Evolutionary conservation across 2,113 vertebrate species (phyloP).

Genomic region (Hipposideros armiger): DNA sequence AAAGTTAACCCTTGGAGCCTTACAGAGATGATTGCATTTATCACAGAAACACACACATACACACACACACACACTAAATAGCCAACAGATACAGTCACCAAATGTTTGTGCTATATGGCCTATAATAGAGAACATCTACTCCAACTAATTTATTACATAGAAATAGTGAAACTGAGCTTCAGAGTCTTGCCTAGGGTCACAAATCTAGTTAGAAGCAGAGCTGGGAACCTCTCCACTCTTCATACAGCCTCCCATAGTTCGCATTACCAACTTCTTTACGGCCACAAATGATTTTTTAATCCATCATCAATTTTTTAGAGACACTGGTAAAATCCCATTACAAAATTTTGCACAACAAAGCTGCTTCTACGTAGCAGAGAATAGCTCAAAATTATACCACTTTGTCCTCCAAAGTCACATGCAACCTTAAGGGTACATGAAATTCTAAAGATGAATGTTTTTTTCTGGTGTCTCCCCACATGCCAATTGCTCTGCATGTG

Average conservation of each 20-base stretch:
- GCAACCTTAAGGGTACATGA: background rate
- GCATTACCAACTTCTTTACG: background rate
- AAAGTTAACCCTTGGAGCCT: background rate
- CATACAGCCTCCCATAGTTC: background rate
- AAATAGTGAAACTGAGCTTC: background rate
- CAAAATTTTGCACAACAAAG: background rate
- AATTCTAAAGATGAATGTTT: background rate
- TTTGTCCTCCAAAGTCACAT: constrained; percentile 4
- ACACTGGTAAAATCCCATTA: constrained; percentile 34
- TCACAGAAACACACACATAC: background rate
- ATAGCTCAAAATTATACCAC: constrained; percentile 13
- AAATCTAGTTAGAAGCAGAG: background rate
- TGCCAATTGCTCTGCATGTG: background rate
- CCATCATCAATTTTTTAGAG: constrained; percentile 48
- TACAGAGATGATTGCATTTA: background rate
- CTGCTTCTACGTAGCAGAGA: background rate
- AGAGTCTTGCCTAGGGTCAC: background rate
- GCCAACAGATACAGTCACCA: background rate
- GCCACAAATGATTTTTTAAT: constrained; percentile 54
- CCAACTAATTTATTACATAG: background rate
- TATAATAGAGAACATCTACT: background rate
- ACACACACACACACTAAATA: background rate
- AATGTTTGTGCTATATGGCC: background rate
- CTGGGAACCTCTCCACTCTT: background rate
- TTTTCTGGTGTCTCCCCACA: background rate